A percentile compares a stretch with the other conserved stretches of the same genome.
phyloP scores from a whole-genome alignment of 2,113 vertebrate genomes.

The Gasterosteus aculeatus region DNA sequence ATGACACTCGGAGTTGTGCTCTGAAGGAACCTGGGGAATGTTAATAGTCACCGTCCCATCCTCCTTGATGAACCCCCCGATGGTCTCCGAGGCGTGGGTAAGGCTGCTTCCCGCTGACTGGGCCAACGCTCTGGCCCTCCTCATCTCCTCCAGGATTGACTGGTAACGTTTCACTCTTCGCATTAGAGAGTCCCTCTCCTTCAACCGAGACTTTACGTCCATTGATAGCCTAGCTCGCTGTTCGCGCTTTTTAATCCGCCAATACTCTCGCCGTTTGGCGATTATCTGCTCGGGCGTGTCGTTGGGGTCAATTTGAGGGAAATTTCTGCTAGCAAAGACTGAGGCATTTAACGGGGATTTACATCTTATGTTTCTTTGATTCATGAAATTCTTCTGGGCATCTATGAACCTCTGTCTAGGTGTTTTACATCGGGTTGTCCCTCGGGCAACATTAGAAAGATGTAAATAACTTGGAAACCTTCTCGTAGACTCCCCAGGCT shows the following conservation, averaged over 20 bases:
- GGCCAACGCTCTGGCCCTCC: slow-evolving; percentile 48
- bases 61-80: slow-evolving; percentile 81
- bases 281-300: slow-evolving; percentile 76
- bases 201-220: slow-evolving; percentile 72
- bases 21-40: slow-evolving; percentile 49
- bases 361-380: slow-evolving; percentile 57
- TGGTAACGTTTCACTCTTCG: slow-evolving; percentile 75
- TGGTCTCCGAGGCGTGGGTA: slow-evolving; percentile 54
- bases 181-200: slow-evolving; percentile 77
- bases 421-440: slow-evolving; percentile 52
- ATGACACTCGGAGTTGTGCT: slow-evolving; percentile 5
- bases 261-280: slow-evolving; percentile 80
- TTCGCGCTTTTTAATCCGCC: slow-evolving; percentile 82
- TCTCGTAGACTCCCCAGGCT: slow-evolving; percentile 32
- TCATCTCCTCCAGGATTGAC: slow-evolving; percentile 74
- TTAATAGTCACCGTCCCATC: slow-evolving; percentile 76
- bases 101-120: slow-evolving; percentile 44
- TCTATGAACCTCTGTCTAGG: slow-evolving; percentile 65
- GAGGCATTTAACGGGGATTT: slow-evolving; percentile 43
- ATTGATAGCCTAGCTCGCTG: slow-evolving; percentile 81
- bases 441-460: slow-evolving; percentile 41
- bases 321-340: slow-evolving; percentile 28
- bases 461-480: slow-evolving; percentile 26
- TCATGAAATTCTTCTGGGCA: slow-evolving; percentile 62
- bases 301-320: slow-evolving; percentile 49